Conservation (phyloP, 1,140 invertebrate genomes). For the Drosophila guanche region DNA sequence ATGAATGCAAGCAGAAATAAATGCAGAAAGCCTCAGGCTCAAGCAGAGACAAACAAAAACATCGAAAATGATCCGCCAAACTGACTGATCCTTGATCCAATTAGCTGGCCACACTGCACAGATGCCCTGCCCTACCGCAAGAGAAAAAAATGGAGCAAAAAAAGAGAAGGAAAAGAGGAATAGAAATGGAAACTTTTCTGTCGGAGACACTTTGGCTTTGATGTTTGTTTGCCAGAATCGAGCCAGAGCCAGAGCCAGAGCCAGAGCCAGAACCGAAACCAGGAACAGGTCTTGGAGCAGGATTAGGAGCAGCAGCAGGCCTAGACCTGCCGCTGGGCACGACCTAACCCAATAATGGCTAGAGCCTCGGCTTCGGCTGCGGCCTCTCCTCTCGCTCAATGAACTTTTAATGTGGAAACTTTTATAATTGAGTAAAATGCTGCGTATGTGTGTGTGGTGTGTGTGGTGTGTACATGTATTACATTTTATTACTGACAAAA, state of each 20-base stretch:
- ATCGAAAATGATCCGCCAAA: too few species aligned
- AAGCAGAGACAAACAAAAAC: too few species aligned
- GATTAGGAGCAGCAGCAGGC: conserved; percentile 18
- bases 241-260: too few species aligned
- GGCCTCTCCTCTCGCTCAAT: conserved; percentile 29
- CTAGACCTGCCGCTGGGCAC: conserved; percentile 44
- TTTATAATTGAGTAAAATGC: conserved; percentile 83
- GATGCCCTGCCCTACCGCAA: too few species aligned
- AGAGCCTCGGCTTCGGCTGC: conserved; percentile 38
- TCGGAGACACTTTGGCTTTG: conserved; percentile 73
- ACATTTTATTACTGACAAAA: conserved; percentile 77
- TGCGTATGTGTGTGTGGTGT: conserved; percentile 29
- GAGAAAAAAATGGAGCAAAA: conserved; percentile 33
- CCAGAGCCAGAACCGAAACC: too few species aligned
- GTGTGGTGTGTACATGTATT: conserved; percentile 56
- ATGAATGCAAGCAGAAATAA: too few species aligned
- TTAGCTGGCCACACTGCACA: too few species aligned
- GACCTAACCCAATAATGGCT: conserved; percentile 66
- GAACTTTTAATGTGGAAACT: conserved; percentile 83
- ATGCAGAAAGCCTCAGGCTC: too few species aligned
- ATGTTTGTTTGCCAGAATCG: conserved; percentile 55
- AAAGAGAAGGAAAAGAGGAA: conserved; percentile 20
- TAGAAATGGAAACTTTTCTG: conserved; percentile 55
- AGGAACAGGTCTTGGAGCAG: not conserved
- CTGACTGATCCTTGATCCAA: too few species aligned